phyloP scores from a whole-genome alignment of 2,888 invertebrate genomes.

The Alitta virens region DNA sequence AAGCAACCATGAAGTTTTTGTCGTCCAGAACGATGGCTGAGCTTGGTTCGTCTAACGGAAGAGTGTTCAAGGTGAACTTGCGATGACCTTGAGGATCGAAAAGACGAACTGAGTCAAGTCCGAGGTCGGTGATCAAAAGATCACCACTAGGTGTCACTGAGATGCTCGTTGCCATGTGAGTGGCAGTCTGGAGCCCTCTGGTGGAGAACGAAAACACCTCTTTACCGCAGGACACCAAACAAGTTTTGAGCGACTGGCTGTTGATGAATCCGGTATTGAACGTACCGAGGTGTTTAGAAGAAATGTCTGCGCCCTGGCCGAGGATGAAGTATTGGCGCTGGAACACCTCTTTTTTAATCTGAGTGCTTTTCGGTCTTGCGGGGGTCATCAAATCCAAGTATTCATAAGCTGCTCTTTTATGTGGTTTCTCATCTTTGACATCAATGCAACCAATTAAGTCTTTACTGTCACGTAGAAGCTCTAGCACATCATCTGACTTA shows the following conservation, averaged over 20 bases:
- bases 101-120: conserved; percentile 5
- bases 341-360: background rate
- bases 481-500: background rate
- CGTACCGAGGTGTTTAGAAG: background rate
- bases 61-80: background rate
- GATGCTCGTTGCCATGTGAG: conserved; percentile 4
- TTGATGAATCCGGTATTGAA: background rate
- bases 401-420: too few species aligned
- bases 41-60: conserved; percentile 2
- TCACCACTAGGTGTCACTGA: background rate
- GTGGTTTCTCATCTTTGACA: too few species aligned
- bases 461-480: background rate
- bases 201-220: conserved; percentile 4
- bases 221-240: conserved; percentile 1
- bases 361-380: background rate
- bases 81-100: conserved; percentile 3
- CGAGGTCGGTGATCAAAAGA: conserved; percentile 8
- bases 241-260: background rate
- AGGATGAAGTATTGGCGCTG: background rate
- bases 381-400: too few species aligned
- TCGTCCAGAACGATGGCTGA: background rate
- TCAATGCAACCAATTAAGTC: background rate
- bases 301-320: background rate
- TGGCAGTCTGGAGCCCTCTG: background rate
- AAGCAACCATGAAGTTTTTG: background rate